Evolutionary conservation across 2,797 vertebrate species (phyloP).

Genomic region (Xerus rutilus): DNA sequence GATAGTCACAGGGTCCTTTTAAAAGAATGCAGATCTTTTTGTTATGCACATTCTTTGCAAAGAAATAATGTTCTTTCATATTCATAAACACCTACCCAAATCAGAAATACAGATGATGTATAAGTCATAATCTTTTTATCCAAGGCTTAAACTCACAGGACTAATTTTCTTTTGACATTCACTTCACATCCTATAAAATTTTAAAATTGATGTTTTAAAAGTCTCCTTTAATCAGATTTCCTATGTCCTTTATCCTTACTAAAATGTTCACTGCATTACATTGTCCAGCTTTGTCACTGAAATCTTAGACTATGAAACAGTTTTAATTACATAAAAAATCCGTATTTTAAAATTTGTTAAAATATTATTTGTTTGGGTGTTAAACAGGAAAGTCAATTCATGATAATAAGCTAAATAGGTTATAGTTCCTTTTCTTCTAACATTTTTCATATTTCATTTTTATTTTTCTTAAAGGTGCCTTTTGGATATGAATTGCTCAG

Average conservation of each 20-base stretch:
- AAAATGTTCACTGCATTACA: constrained; percentile 50
- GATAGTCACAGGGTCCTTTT: not conserved
- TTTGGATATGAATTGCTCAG: no score
- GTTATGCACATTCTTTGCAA: not conserved
- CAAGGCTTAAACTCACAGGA: not conserved
- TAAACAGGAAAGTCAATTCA: constrained; percentile 46
- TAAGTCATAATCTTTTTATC: constrained; percentile 53
- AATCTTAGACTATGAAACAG: constrained; percentile 29
- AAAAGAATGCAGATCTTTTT: not conserved
- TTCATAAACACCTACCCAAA: constrained; percentile 39
- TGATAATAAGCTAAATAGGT: constrained; percentile 40
- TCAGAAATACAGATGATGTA: constrained; percentile 13
- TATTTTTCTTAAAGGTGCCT: not conserved
- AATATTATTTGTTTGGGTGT: constrained; percentile 31
- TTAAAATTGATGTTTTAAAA: constrained; percentile 67
- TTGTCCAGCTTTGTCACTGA: constrained; percentile 41
- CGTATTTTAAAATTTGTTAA: constrained; percentile 55
- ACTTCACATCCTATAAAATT: constrained; percentile 49
- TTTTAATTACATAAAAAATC: constrained; percentile 50
- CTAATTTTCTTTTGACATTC: constrained; percentile 66
- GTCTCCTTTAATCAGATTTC: constrained; percentile 66
- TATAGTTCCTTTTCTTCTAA: not conserved
- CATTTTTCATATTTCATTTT: constrained; percentile 45
- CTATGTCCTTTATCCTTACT: constrained; percentile 34
- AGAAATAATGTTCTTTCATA: constrained; percentile 57